Evolutionary conservation across 2,888 invertebrate genomes (phyloP), one percentile per base, ranked within the genome.

Genomic region (Liodrosophila aerea): DNA sequence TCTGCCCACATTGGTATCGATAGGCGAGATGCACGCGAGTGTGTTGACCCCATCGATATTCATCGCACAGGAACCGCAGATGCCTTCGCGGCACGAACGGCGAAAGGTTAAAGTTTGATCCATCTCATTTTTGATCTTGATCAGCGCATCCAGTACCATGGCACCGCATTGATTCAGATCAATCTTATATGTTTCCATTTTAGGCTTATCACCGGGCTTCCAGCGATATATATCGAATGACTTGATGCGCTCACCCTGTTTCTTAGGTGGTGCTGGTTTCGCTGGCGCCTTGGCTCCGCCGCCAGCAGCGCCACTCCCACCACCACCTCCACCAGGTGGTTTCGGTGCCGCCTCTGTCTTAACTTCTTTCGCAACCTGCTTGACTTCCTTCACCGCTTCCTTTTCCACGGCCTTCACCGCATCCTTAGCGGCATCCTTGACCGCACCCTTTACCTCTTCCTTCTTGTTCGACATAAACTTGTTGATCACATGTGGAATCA

Each of bases 1-100:
- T 85, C 95, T 94, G 30, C 92, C 92, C 27, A 64, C 13, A 16
- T 71, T 74, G 27, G 92, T 92, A 89, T 98, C 97, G 78, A 98
- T 98, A 27, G 73, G 74, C 18, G 92, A 92, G 82, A 96, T 96
- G 89, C 99, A 99, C 15, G 99, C 98, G 41, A 99, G 91, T 0
- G 98, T 98, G 89, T 99, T 99, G 0, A 93, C 91, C 4, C 99
- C 99, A 44, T 95, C 95, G 89, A 99, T 98, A 90, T 98, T 99
- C 99, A 99, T 99, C 12, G 98, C 95, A 90, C 99, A 99, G 4
- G 98, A 98, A 0, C 99, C 99, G 88, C 99, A 99, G 76, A 99
- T 99, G 9, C 98, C 97, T 91, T 99, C 99, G 52, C 98, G 94
- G 86, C 99, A 99, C 0, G 98, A 98, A 63, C 98, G 93, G 46